Conservation (phyloP, 2,888 invertebrate genomes). For the Anarsia innoxiella region DNA sequence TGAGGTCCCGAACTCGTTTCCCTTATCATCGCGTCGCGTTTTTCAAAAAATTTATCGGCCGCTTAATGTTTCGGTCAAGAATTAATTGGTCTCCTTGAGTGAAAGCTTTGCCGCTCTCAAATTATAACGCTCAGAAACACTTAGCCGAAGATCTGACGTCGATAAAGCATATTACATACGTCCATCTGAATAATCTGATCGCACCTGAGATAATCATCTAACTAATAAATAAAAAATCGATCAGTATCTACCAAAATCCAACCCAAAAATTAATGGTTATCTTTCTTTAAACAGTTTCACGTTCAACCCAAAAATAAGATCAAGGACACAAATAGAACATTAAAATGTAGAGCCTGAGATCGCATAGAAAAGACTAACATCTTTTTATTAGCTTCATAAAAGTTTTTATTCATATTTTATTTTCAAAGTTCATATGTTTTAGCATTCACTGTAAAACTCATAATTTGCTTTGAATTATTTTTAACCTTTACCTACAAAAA, state of each 20-base stretch:
- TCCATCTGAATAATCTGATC: constrained; percentile 11
- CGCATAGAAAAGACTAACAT: no score
- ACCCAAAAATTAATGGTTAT: no score
- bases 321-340: no score
- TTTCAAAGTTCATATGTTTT: no score
- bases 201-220: constrained; percentile 12
- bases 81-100: constrained; percentile 57
- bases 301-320: no score
- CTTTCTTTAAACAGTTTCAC: no score
- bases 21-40: constrained; percentile 45
- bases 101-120: constrained; percentile 58
- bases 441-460: no score
- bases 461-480: no score
- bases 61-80: constrained; percentile 59
- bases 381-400: no score
- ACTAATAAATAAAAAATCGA: constrained; percentile 10
- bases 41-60: constrained; percentile 60
- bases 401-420: no score
- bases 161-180: constrained; percentile 25
- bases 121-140: constrained; percentile 53
- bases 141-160: constrained; percentile 37
- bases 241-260: constrained; percentile 11
- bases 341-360: no score
- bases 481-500: no score
- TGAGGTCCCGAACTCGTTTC: constrained; percentile 48